These are phyloP conservation scores for Caprella mutica DNA, from an alignment of 2,888 invertebrate species.

Conservation along the genomic window DNA sequence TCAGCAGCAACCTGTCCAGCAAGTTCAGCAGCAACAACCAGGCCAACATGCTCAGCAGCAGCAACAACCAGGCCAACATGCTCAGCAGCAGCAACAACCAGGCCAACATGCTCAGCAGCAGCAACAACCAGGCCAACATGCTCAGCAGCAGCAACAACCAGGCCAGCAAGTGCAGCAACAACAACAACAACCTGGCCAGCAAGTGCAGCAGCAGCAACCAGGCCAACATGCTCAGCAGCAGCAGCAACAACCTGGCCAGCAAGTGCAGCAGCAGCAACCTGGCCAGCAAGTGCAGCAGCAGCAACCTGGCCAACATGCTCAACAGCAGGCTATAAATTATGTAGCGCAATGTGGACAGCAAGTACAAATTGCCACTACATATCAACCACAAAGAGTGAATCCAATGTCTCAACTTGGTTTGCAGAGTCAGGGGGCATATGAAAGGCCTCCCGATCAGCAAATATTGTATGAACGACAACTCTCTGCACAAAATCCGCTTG, in stretches of 20 bases:
- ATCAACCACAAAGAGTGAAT: too few species aligned
- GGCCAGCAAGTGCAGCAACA: too few species aligned
- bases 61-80: background rate
- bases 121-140: background rate
- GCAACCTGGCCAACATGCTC: background rate
- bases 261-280: background rate
- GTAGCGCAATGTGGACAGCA: too few species aligned
- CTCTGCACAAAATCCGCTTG: too few species aligned
- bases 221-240: background rate
- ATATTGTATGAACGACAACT: too few species aligned
- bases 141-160: background rate
- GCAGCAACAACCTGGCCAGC: slow-evolving; percentile 1
- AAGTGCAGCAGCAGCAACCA: background rate
- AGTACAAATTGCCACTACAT: too few species aligned
- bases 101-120: background rate
- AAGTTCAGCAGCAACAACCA: background rate
- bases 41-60: background rate
- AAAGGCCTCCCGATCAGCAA: too few species aligned
- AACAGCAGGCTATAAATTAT: background rate
- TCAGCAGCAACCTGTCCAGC: background rate
- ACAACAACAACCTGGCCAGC: background rate
- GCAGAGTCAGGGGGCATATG: too few species aligned
- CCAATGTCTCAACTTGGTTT: too few species aligned
- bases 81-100: slow-evolving; percentile 1
- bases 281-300: background rate